Conservation (phyloP, 1,140 invertebrate species). For the Proales similis region DNA sequence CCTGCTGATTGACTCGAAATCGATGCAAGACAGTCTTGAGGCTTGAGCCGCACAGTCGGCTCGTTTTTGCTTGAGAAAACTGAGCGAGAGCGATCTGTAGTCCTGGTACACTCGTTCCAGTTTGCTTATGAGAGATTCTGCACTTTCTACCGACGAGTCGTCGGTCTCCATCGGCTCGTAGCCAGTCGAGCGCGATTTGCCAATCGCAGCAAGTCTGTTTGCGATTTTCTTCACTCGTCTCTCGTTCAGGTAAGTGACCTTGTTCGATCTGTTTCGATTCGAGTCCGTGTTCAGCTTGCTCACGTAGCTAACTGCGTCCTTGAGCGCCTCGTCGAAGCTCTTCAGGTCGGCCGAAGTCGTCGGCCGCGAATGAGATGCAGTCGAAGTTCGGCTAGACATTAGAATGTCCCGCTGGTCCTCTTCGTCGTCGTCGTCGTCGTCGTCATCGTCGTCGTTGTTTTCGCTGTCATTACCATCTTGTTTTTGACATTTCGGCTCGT, state of each 20-base stretch:
- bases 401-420: constrained; percentile 35
- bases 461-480: constrained; percentile 60
- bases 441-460: constrained; percentile 35
- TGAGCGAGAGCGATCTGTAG: neutral
- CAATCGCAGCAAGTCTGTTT: constrained; percentile 5
- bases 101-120: neutral
- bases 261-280: neutral
- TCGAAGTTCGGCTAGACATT: constrained; percentile 28
- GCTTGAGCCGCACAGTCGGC: neutral
- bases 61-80: neutral
- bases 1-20: constrained; percentile 58
- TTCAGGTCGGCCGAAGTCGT: neutral
- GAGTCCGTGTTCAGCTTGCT: neutral
- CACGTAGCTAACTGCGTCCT: constrained; percentile 22
- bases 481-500: constrained; percentile 52
- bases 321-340: neutral
- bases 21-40: constrained; percentile 45
- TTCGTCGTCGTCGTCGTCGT: constrained; percentile 37
- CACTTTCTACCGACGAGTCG: constrained; percentile 37
- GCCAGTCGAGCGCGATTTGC: too few relatives aligned
- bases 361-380: neutral
- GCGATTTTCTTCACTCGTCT: constrained; percentile 8
- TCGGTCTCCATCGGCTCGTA: constrained; percentile 18
- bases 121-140: constrained; percentile 12
- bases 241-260: constrained; percentile 4